These are phyloP conservation scores for Adelphocoris suturalis DNA, from an alignment of 2,888 invertebrate genomes.

Conservation along the genomic window DNA sequence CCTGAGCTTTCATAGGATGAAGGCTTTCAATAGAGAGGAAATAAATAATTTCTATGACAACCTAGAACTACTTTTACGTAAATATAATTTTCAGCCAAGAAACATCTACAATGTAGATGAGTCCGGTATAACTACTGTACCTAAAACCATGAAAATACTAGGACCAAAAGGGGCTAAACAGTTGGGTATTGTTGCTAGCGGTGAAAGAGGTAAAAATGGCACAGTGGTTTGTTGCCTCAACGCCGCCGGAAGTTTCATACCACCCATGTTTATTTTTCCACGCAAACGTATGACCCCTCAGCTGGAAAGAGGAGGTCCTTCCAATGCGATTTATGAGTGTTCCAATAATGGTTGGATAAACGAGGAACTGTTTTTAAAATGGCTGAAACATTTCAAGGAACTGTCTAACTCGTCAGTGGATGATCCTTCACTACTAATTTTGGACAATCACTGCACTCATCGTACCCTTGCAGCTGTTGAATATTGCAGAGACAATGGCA, in stretches of 20 bases:
- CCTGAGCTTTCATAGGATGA: too few species aligned
- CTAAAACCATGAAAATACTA: too few species aligned
- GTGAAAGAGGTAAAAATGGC: not conserved
- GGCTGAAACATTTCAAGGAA: not conserved
- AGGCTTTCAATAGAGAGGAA: too few species aligned
- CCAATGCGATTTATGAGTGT: too few species aligned
- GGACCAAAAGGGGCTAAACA: too few species aligned
- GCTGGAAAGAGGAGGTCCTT: not conserved
- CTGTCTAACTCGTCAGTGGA: not conserved
- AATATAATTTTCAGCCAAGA: too few species aligned
- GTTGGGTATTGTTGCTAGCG: too few species aligned
- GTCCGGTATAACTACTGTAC: not conserved
- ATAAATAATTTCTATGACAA: too few species aligned
- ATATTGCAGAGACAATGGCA: conserved; percentile 12
- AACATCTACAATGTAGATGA: not conserved
- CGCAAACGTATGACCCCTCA: not conserved
- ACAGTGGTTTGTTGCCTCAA: too few species aligned
- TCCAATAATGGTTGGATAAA: too few species aligned
- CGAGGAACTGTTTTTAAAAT: not conserved
- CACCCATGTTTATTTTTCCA: not conserved
- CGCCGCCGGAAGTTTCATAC: not conserved
- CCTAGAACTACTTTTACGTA: too few species aligned
- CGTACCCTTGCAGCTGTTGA: conserved; percentile 16
- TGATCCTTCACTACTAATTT: not conserved
- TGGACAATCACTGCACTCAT: conserved; percentile 8